Conservation (phyloP, 2,888 invertebrate species). For the Carpatolechia fugitivella region DNA sequence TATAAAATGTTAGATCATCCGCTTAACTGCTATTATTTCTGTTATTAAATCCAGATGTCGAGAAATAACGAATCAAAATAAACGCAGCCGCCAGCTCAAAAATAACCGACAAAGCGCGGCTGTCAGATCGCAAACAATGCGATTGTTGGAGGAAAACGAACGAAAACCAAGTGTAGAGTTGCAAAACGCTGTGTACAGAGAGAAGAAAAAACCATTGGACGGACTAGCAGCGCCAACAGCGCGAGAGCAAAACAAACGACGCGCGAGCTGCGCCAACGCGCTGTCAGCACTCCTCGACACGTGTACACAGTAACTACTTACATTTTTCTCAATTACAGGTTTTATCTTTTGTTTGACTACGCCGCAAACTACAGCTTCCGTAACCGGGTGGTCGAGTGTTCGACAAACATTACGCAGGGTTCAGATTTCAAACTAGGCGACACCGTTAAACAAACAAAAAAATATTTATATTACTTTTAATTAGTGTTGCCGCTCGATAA, state of each 20-base stretch:
- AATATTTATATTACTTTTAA: no score
- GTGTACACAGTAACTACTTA: no score
- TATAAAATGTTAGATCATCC: no score
- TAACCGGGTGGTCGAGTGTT: no score
- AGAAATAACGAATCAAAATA: slow-evolving; percentile 38
- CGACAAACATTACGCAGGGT: no score
- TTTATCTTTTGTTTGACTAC: not conserved
- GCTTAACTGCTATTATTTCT: no score
- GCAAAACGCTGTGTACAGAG: slow-evolving; percentile 45
- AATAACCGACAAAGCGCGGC: slow-evolving; percentile 48
- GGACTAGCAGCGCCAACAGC: not conserved
- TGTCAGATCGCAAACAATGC: slow-evolving; percentile 54
- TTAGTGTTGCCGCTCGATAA: no score
- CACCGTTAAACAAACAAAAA: no score
- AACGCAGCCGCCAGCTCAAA: slow-evolving; percentile 30
- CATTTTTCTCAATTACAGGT: no score
- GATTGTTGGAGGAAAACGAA: slow-evolving; percentile 54
- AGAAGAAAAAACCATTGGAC: slow-evolving; percentile 35
- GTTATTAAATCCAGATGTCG: slow-evolving; percentile 21
- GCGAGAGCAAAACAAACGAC: slow-evolving; percentile 33
- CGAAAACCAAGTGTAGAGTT: slow-evolving; percentile 57
- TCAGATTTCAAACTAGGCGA: no score
- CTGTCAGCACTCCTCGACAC: slow-evolving; percentile 55
- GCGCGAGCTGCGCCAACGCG: slow-evolving; percentile 26
- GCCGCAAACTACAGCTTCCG: no score